Percentiles rank a stretch among this genome's conserved stretches.
These are phyloP conservation scores for Plutella xylostella DNA, from an alignment of 2,888 invertebrate species.

Conservation along the genomic window DNA sequence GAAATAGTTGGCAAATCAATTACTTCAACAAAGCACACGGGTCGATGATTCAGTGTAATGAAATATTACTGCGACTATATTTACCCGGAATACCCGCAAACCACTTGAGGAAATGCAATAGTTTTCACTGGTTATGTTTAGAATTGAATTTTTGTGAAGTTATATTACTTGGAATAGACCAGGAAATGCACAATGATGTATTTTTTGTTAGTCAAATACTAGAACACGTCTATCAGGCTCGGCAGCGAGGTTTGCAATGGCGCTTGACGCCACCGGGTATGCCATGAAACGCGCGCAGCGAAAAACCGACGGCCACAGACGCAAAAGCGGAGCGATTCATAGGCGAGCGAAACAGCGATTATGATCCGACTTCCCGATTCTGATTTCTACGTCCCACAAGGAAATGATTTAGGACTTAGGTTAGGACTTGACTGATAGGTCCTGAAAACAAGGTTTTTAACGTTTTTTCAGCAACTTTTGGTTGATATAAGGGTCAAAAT, in stretches of 20 bases:
- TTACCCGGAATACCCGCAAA: neutral
- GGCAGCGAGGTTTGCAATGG: conserved; percentile 5
- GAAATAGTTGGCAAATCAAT: neutral
- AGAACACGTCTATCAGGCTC: neutral
- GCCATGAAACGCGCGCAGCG: conserved; percentile 5
- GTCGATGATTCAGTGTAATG: neutral
- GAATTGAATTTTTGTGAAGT: too few relatives aligned
- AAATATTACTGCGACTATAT: neutral
- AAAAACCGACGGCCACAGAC: neutral
- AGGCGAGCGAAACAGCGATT: neutral
- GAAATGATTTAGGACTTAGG: too few relatives aligned
- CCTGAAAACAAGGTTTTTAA: too few relatives aligned
- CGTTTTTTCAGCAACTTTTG: too few relatives aligned
- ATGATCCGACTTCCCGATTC: too few relatives aligned
- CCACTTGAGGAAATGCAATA: neutral
- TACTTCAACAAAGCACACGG: neutral
- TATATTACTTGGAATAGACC: neutral
- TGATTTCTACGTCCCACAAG: too few relatives aligned
- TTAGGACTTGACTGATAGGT: too few relatives aligned
- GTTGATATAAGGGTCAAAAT: too few relatives aligned
- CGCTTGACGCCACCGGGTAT: neutral
- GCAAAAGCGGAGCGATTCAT: conserved; percentile 1
- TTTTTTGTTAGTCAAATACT: neutral
- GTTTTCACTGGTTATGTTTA: neutral
- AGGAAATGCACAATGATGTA: conserved; percentile 3